Evolutionary conservation across 64 coral and sea anemone species (phyloP), one percentile per base, ranked within the genome.

Genomic region (Catalaphyllia jardinei): DNA sequence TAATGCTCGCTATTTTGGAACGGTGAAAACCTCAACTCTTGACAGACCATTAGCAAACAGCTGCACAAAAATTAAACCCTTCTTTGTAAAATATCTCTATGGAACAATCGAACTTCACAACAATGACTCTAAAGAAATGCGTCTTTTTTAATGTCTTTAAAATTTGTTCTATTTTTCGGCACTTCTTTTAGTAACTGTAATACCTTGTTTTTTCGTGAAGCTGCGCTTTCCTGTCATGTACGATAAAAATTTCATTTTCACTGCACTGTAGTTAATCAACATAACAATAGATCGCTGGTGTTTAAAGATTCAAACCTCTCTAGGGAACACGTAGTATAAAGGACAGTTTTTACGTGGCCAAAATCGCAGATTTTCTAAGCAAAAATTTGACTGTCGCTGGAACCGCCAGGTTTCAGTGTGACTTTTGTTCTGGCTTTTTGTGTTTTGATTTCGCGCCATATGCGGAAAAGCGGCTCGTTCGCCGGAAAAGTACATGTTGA

Each of bases 361-460:
- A 83, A 65, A 42, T 83, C 29, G 10, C 10, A 55, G 78, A 80
- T 62, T 83, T 67, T 64, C 11, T 27, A 18, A 17, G 0, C 17
- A 62, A 28, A 19, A 50, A 14, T n/a, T n/a, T 10, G 7, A 11
- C n/a, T 17, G 62, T 85, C 20, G 20, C 38, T 2, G n/a, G 15
- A 50, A 71, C 10, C 60, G 20, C 33, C 25, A 82, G 74, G n/a
- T 88, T 89, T 89, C 63, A 49, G 60, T 39, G 65, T 79, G 75
- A 72, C 74, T 82, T 87, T 50, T 88, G 75, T 73, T 73, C 74
- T 96, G 87, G 76, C 87, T 87, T 87, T 96, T 77, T 89, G 61
- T 88, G 81, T 93, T 92, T 93, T 97, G 88, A 84, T 93, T 97
- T 97, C 91, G 95, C 95, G 95, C 95, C 88, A 88, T 91, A 93